Conservation (phyloP, 1,140 invertebrate species). For the Drosophila athabasca region DNA sequence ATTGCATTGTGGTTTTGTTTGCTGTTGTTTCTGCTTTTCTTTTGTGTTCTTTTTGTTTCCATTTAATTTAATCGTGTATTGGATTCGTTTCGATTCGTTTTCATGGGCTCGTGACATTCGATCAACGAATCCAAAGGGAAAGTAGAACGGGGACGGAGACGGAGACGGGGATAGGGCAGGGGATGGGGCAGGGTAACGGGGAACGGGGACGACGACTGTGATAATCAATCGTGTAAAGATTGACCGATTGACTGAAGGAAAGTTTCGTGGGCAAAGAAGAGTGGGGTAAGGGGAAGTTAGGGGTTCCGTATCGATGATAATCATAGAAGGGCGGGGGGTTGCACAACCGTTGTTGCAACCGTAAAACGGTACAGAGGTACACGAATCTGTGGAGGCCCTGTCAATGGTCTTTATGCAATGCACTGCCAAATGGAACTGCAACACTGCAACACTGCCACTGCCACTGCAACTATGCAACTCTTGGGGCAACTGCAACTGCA, state of each 20-base stretch:
- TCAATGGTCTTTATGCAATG: constrained; percentile 68
- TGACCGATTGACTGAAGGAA: not conserved
- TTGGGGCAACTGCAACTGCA: constrained; percentile 8
- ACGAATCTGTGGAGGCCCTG: constrained; percentile 29
- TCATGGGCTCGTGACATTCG: constrained; percentile 61
- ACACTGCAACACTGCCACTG: constrained; percentile 36
- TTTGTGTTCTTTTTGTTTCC: constrained; percentile 16
- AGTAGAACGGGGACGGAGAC: constrained; percentile 51
- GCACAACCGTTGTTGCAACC: constrained; percentile 44
- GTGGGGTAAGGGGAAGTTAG: too few relatives aligned
- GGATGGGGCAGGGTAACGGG: too few relatives aligned
- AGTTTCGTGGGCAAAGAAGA: not conserved
- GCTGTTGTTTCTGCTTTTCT: constrained; percentile 21
- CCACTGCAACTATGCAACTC: not conserved
- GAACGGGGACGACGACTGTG: not conserved
- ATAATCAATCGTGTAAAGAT: not conserved
- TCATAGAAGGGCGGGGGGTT: constrained; percentile 40
- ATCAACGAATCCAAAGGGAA: constrained; percentile 42
- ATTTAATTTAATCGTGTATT: constrained; percentile 69
- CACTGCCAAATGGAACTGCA: constrained; percentile 47
- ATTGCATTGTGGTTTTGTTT: constrained; percentile 41
- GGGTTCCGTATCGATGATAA: constrained; percentile 20
- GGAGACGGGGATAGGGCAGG: too few relatives aligned
- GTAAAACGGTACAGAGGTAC: constrained; percentile 21
- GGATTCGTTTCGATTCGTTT: constrained; percentile 52